phyloP scores from a whole-genome alignment of 2,113 vertebrate genomes.

The Leptobrachium leishanense region DNA sequence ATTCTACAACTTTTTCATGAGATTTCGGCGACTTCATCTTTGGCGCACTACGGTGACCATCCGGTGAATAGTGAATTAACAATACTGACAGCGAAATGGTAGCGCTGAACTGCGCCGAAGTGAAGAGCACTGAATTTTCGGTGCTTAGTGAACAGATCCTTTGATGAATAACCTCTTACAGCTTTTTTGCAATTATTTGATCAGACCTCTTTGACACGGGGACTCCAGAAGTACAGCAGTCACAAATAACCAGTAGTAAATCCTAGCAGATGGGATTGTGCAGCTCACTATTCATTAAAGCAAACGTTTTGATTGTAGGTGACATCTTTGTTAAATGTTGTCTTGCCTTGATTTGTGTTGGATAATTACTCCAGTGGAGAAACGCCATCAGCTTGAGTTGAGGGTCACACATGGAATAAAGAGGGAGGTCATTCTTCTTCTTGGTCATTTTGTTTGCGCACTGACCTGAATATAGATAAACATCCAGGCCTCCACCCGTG shows the following conservation, averaged over 20 bases:
- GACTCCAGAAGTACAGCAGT: too few relatives aligned
- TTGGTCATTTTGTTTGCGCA: conserved; percentile 25
- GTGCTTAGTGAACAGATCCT: too few relatives aligned
- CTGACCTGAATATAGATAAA: conserved; percentile 31
- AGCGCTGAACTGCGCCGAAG: too few relatives aligned
- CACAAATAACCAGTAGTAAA: neutral
- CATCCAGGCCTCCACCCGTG: conserved; percentile 6
- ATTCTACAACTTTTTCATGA: too few relatives aligned
- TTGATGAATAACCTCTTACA: too few relatives aligned
- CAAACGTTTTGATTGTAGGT: neutral
- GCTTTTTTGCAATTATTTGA: too few relatives aligned
- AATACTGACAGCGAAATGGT: too few relatives aligned
- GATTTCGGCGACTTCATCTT: too few relatives aligned
- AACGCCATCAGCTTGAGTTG: conserved; percentile 4
- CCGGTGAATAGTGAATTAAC: too few relatives aligned
- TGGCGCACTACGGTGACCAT: too few relatives aligned
- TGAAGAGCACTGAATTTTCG: too few relatives aligned
- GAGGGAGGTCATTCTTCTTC: conserved; percentile 13
- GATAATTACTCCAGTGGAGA: conserved; percentile 32
- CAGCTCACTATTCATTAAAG: neutral
- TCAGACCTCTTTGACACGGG: too few relatives aligned
- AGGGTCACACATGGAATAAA: conserved; percentile 24
- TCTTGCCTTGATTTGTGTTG: conserved; percentile 24
- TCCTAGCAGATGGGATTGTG: neutral
- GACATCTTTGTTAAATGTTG: neutral